Base-by-base conservation (phyloP, 1,140 invertebrate genomes). In the Listronotus oregonensis region DNA sequence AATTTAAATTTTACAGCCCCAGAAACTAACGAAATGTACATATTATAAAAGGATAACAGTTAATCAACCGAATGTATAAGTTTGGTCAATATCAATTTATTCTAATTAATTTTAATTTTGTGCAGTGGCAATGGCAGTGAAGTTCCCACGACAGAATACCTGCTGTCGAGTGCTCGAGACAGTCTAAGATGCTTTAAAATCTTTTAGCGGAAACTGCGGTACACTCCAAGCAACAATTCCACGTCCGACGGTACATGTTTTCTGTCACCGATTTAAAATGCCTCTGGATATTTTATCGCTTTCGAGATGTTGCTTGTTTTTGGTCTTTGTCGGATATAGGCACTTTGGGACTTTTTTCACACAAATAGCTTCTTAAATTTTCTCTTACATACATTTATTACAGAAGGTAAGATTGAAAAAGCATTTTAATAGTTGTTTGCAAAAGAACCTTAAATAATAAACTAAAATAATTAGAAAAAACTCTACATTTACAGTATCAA, bases 161-260 rank as follows among this genome's bases (percentile, higher is more conserved):
- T 73, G 73, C 69, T 70, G 51, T 63, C 60, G 60, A 63, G 51
- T 55, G 49, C 60, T 21, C 59, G 69, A 72, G 67, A 66, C 69
- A 66, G 73, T 75, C 70, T 69, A 76, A 75, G 73, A 76, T 73
- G 70, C 71, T 73, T 71, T 66, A 70, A 77, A 77, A 75, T 77
- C 67, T 67, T 59, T 71, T 63, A 64, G 67, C 75, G 75, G 75
- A 77, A 74, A 75, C 71, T 62, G 59, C 6, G n/a, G 75, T 77
- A 75, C 73, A 75, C 64, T 76, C 72, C 56, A 61, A n/a, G 70
- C 63, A 60, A 37, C 50, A 65, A 69, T 55, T 60, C 34, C 55
- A 27, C 40, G 32, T 50, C 31, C 57, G 46, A 59, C 43, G 15
- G 17, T 59, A 63, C 47, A 60, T 50, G 59, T 27, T 56, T 67